Conservation (phyloP, 1,140 invertebrate genomes). For the Ceratina calcarata region DNA sequence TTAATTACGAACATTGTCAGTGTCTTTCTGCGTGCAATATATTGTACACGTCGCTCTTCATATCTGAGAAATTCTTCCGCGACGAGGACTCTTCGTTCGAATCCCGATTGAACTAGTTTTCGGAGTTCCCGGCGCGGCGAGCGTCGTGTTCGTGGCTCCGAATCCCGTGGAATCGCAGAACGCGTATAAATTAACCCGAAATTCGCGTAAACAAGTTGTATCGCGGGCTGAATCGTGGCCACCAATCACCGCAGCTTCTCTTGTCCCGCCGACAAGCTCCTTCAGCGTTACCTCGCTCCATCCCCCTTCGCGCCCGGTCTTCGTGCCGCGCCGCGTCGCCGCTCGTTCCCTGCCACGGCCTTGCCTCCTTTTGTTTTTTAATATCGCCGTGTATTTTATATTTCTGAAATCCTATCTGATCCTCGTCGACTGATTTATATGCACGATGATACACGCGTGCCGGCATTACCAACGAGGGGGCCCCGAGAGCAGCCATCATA, state of each 20-base stretch:
- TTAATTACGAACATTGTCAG: too few species aligned
- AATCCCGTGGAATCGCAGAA: conserved; percentile 23
- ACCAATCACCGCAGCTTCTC: conserved; percentile 57
- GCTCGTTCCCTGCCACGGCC: conserved; percentile 23
- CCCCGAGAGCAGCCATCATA: conserved; percentile 69
- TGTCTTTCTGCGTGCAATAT: too few species aligned
- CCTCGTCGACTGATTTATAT: conserved; percentile 78
- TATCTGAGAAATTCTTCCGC: neutral
- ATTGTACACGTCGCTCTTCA: neutral
- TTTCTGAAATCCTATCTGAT: conserved; percentile 80
- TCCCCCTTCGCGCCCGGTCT: neutral
- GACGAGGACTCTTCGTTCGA: neutral
- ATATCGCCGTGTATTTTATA: conserved; percentile 77
- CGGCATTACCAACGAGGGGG: conserved; percentile 76
- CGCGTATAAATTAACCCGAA: conserved; percentile 63
- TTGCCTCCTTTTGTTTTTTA: conserved; percentile 68
- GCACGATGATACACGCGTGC: conserved; percentile 80
- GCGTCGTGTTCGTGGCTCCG: neutral
- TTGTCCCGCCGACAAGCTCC: conserved; percentile 48
- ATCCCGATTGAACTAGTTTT: conserved; percentile 33
- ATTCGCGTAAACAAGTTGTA: conserved; percentile 62
- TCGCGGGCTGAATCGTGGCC: conserved; percentile 54
- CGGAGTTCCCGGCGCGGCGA: neutral
- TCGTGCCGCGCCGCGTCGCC: neutral
- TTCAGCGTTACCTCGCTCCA: conserved; percentile 17